Evolutionary conservation across 2,797 vertebrate species (phyloP), one percentile per base, ranked within the genome.

Genomic region (Florisuga fusca): DNA sequence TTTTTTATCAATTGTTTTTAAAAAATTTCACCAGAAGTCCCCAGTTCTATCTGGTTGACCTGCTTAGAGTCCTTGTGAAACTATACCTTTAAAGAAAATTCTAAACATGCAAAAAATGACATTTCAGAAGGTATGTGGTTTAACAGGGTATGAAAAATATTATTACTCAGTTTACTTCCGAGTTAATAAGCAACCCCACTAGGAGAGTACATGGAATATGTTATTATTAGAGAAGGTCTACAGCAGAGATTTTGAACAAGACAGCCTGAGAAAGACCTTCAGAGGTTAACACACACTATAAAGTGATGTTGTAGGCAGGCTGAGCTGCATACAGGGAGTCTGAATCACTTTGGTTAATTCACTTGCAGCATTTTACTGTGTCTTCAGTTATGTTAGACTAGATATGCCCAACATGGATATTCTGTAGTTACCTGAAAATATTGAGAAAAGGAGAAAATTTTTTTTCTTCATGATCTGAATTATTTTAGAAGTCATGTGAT

Each of bases 1-100:
- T 14, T 53, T 36, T 81, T 76, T 48, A 7, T 12, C 1, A 0
- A 26, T 73, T 80, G 25, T 1, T 0, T 53, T n/a, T 67, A 53
- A 53, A 77, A 41, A 38, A 64, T 84, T 4, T 6, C 15, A 9
- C 9, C 13, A 87, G 6, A 63, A 54, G 29, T 50, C 3, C 19
- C 7, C 4, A 17, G 25, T 7, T 87, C 3, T 29, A 22, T 63
- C 23, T 69, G 3, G 10, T 21, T 33, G 6, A 71, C 16, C 13
- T 55, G 9, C 62, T 82, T 25, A 69, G 21, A 20, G 12, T 63
- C 58, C 43, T 2, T 77, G 7, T 66, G 23, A 86, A 69, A 83
- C 15, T 29, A 63, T 1, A 50, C 1, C 13, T 84, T 84, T 74
- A 43, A 25, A 38, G 23, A 69, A 66, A 89, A 92, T 51, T 48